Evolutionary conservation across 2,113 vertebrate genomes (phyloP), one percentile per base, ranked within the genome.

Genomic region (Lathamus discolor): DNA sequence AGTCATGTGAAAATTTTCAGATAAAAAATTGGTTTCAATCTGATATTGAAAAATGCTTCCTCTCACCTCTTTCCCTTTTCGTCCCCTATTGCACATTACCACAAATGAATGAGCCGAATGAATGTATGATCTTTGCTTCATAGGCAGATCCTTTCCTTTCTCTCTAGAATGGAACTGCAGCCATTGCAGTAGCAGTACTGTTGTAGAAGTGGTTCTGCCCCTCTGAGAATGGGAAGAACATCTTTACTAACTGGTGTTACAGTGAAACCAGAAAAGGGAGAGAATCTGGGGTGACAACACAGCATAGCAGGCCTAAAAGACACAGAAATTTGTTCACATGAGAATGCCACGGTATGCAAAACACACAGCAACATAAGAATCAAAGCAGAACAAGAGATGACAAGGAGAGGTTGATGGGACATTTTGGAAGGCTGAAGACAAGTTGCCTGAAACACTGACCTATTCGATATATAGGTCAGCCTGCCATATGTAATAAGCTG

Each of bases 391-490:
- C 43, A 73, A 41, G 68, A 54, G 67, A 52, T 67, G 92, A 63
- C 95, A 93, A 39, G 59, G 17, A 44, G 73, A 85, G 66, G 80
- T 16, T 94, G 96, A 66, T 62, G 67, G 92, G 83, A 84, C 86
- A 54, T 70, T 88, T 41, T 90, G 70, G 92, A 92, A 81, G 92
- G 93, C 90, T 96, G 86, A 48, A 70, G 83, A 44, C 82, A 84
- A 84, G 95, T 33, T 95, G 86, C 91, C 86, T 88, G 83, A 74
- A 90, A 93, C 1, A 0, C 55, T 95, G 96, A 96, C 96, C 95
- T 96, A 77, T 90, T 94, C 22, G 3, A 62, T 83, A 92, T 63
- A 69, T 95, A 97, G 95, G 96, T 97, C 96, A 96, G 94, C 57
- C 91, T 97, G 92, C 94, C 95, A 93, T 64, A 75, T 64, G 75